Conservation (phyloP, 2,888 invertebrate species). For the Callosobruchus maculatus region DNA sequence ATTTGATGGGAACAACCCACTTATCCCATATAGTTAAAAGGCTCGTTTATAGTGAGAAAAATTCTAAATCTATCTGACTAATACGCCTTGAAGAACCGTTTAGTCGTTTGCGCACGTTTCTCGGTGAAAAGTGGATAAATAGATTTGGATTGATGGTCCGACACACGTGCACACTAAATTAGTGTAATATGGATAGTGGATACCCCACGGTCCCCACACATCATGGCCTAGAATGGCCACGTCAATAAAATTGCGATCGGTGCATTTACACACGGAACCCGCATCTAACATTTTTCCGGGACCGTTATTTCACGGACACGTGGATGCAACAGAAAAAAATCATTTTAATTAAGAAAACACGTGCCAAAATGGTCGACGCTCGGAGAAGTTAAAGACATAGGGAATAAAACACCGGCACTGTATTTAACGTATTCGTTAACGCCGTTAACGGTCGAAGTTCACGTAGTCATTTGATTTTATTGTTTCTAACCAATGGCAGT, state of each 20-base stretch:
- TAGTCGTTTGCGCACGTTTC: not conserved
- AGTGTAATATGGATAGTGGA: not conserved
- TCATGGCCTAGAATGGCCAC: not conserved
- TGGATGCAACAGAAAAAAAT: not conserved
- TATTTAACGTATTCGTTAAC: not conserved
- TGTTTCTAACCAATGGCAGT: not conserved
- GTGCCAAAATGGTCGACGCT: not conserved
- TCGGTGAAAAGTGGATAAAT: not conserved
- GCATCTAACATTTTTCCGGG: not conserved
- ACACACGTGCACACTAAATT: not conserved
- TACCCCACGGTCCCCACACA: too few species aligned
- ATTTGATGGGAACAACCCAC: too few species aligned
- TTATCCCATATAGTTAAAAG: too few species aligned
- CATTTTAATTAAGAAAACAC: not conserved
- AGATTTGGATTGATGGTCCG: not conserved
- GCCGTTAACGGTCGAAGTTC: not conserved
- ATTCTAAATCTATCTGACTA: not conserved
- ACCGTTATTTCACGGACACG: not conserved
- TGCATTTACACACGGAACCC: not conserved
- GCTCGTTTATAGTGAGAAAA: too few species aligned
- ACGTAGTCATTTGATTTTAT: not conserved
- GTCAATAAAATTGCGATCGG: not conserved
- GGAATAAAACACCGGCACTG: not conserved
- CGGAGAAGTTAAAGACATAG: not conserved
- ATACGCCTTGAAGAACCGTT: not conserved